These are phyloP conservation scores for Brachyistius frenatus DNA, from an alignment of 2,113 vertebrate genomes.

Conservation along the genomic window DNA sequence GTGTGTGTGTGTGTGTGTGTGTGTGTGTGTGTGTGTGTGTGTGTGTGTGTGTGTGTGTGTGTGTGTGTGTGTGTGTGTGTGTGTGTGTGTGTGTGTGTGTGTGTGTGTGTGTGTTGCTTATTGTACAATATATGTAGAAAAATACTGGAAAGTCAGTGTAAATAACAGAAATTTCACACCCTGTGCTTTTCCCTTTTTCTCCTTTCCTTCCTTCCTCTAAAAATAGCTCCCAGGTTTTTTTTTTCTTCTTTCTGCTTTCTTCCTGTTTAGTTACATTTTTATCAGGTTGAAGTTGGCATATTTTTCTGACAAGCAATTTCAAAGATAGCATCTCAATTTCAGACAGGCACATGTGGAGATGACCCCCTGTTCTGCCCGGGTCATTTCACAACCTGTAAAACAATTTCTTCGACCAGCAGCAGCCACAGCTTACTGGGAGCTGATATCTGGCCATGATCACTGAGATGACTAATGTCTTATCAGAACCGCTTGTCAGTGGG, in stretches of 20 bases:
- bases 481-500: constrained; percentile 35
- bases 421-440: neutral
- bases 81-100: neutral
- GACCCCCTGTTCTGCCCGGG: constrained; percentile 11
- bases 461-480: constrained; percentile 48
- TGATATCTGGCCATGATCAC: constrained; percentile 24
- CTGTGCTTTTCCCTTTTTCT: neutral
- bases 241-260: neutral
- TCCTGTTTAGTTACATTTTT: constrained; percentile 50
- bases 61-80: no score
- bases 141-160: constrained; percentile 10
- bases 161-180: constrained; percentile 21
- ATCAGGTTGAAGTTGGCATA: constrained; percentile 56
- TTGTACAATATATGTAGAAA: neutral
- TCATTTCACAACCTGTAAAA: constrained; percentile 49
- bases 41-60: neutral
- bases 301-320: constrained; percentile 71
- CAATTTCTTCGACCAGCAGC: constrained; percentile 26
- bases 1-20: no score
- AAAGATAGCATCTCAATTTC: constrained; percentile 72
- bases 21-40: neutral
- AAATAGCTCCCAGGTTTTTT: constrained; percentile 27
- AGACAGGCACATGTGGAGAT: constrained; percentile 34
- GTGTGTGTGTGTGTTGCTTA: neutral
- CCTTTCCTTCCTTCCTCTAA: constrained; percentile 27